Percentiles rank a stretch among this genome's conserved stretches.
Evolutionary conservation across 1,140 invertebrate species (phyloP).

Genomic region (Oedothorax gibbosus): DNA sequence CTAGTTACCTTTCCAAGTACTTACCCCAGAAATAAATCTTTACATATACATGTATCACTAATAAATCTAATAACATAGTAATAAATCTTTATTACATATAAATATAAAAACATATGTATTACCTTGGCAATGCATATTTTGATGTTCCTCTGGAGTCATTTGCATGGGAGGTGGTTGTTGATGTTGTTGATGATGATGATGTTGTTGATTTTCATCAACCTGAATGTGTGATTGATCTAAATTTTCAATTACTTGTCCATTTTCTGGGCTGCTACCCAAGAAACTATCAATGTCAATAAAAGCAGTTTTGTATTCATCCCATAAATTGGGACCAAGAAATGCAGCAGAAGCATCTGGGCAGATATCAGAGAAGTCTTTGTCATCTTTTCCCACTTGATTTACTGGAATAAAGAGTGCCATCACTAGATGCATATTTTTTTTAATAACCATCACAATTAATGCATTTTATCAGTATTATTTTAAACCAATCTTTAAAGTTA

Average conservation of each 20-base stretch:
- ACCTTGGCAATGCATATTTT: slow-evolving; percentile 13
- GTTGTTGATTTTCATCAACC: not conserved
- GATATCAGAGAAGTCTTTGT: slow-evolving; percentile 57
- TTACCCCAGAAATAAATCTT: too few relatives aligned
- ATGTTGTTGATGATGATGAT: slow-evolving; percentile 1
- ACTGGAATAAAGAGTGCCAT: slow-evolving; percentile 7
- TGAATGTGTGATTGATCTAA: not conserved
- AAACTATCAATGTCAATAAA: slow-evolving; percentile 97
- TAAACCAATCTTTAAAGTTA: too few relatives aligned
- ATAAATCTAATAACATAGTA: not conserved
- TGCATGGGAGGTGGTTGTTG: not conserved
- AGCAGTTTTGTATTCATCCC: slow-evolving; percentile 96
- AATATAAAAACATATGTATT: not conserved
- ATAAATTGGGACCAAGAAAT: slow-evolving; percentile 92
- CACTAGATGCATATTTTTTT: not conserved
- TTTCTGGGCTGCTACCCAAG: slow-evolving; percentile 82
- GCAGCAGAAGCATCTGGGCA: slow-evolving; percentile 87
- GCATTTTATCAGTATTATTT: too few relatives aligned
- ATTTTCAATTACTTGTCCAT: slow-evolving; percentile 15
- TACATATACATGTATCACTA: not conserved
- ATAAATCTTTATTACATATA: not conserved
- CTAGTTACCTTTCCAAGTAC: too few relatives aligned
- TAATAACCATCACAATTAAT: not conserved
- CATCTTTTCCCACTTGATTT: slow-evolving; percentile 45
- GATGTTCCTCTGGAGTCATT: slow-evolving; percentile 9